Percentiles rank a stretch among this genome's conserved stretches.
Conservation (phyloP, 1,140 invertebrate species). For the Drosophila fuyamai region DNA sequence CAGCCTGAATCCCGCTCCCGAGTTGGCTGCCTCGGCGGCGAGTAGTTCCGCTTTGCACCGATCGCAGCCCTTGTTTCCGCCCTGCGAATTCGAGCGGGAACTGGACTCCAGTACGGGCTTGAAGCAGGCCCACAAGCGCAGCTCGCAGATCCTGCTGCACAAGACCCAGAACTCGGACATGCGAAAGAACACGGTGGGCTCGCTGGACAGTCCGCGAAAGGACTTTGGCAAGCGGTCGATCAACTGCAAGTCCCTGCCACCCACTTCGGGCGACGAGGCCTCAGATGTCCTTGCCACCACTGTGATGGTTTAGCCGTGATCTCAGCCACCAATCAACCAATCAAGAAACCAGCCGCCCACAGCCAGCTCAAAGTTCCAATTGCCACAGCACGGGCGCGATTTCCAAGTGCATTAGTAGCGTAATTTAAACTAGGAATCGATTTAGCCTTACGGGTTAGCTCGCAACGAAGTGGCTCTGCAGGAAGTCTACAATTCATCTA, state of each 20-base stretch:
- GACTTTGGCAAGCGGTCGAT: slow-evolving; percentile 90
- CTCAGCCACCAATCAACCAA: slow-evolving; percentile 50
- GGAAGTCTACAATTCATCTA: neutral
- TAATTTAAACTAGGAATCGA: slow-evolving; percentile 30
- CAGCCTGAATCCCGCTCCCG: slow-evolving; percentile 86
- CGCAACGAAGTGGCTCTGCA: neutral
- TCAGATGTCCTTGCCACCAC: slow-evolving; percentile 86
- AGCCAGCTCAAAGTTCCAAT: slow-evolving; percentile 40
- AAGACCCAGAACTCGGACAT: slow-evolving; percentile 91
- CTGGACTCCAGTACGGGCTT: slow-evolving; percentile 67
- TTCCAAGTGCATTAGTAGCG: slow-evolving; percentile 78
- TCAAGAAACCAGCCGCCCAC: slow-evolving; percentile 29
- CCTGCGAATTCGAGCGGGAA: slow-evolving; percentile 84
- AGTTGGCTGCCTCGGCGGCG: slow-evolving; percentile 84
- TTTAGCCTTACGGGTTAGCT: slow-evolving; percentile 10
- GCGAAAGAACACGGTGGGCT: slow-evolving; percentile 91
- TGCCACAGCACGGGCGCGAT: slow-evolving; percentile 70
- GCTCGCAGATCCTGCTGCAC: slow-evolving; percentile 88
- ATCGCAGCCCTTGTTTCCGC: slow-evolving; percentile 86
- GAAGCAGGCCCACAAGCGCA: slow-evolving; percentile 84
- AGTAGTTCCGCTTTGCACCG: slow-evolving; percentile 87
- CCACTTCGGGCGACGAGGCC: slow-evolving; percentile 80
- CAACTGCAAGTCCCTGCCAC: slow-evolving; percentile 84
- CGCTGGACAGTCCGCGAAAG: slow-evolving; percentile 90
- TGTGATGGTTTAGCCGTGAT: slow-evolving; percentile 85